Percentiles rank a stretch among this genome's conserved stretches.
phyloP scores from a whole-genome alignment of 1,140 invertebrate genomes.

The Penaeus vannamei region DNA sequence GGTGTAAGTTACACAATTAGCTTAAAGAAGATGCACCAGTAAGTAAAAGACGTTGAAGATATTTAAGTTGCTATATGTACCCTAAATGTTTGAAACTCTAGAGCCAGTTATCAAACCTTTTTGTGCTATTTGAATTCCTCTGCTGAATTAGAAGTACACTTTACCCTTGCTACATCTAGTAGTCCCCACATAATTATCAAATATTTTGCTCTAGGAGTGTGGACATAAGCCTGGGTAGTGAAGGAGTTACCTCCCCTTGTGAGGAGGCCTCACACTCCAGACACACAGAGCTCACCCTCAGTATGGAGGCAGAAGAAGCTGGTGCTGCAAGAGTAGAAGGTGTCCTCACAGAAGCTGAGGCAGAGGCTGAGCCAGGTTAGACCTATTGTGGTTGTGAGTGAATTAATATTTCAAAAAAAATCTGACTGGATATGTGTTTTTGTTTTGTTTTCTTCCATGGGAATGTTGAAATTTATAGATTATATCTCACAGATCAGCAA shows the following conservation, averaged over 20 bases:
- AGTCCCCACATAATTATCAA: background rate
- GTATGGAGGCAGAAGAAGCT: slow-evolving; percentile 6
- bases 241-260: slow-evolving; percentile 55
- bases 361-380: slow-evolving; percentile 57
- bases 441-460: too few species aligned
- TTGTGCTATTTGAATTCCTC: too few species aligned
- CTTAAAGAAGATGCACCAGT: background rate
- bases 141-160: too few species aligned
- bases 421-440: too few species aligned
- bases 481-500: too few species aligned
- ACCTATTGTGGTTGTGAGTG: background rate
- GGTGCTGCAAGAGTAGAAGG: slow-evolving; percentile 34
- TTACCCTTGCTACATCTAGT: background rate
- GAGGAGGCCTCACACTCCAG: slow-evolving; percentile 59
- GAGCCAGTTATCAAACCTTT: too few species aligned
- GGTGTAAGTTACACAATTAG: background rate
- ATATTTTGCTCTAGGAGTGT: slow-evolving; percentile 49
- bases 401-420: background rate
- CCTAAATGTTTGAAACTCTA: background rate
- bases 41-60: background rate
- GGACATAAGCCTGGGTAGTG: slow-evolving; percentile 53
- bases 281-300: slow-evolving; percentile 37
- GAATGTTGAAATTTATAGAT: too few species aligned
- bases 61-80: too few species aligned
- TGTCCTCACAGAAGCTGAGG: slow-evolving; percentile 48